Base-by-base conservation (phyloP, 2,797 vertebrate genomes). In the Betta splendens region DNA sequence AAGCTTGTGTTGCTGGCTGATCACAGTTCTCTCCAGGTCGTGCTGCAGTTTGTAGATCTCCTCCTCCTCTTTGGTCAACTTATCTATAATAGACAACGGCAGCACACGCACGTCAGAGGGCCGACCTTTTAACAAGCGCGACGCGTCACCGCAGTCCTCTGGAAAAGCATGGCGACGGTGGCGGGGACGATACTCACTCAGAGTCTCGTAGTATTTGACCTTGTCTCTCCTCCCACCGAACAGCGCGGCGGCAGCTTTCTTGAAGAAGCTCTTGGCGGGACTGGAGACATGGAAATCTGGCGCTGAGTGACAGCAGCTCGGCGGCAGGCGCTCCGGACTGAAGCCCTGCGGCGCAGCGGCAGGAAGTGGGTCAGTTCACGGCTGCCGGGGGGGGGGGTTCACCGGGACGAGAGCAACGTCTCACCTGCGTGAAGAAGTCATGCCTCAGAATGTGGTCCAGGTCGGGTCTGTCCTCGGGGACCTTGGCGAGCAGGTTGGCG, bases 231-330 rank as follows among this genome's bases (percentile, higher is more conserved):
- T 97, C 50, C 97, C 95, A 29, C 97, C 97, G 23, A 99, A 99
- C 18, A 99, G 93, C 6, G 98, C 98, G 23, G 98, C 97, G 6
- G 96, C 98, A 9, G 98, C 97, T 85, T 98, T 98, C 87, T 95
- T 98, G 84, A 98, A 98, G 85, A 98, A 99, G 81, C 94, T 99
- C 89, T 97, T 98, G 47, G 97, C 96, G 6, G 98, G 98, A 80
- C 98, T 99, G 44, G 98, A 96, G 72, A 97, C 79, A 53, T 98
- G 97, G 84, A 99, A 98, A 74, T 99, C 98, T 51, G 97, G 98
- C 63, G 95, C 89, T 0, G 94, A 96, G 43, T 97, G 95, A 85
- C 98, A 98, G 76, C 96, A 99, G 88, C 93, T 98, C 22, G 94
- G 87, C 13, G 95, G 85, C 69, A 99, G 93, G 71, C 93, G 93